Evolutionary conservation across 2,113 vertebrate genomes (phyloP).

Genomic region (Athene cunicularia): DNA sequence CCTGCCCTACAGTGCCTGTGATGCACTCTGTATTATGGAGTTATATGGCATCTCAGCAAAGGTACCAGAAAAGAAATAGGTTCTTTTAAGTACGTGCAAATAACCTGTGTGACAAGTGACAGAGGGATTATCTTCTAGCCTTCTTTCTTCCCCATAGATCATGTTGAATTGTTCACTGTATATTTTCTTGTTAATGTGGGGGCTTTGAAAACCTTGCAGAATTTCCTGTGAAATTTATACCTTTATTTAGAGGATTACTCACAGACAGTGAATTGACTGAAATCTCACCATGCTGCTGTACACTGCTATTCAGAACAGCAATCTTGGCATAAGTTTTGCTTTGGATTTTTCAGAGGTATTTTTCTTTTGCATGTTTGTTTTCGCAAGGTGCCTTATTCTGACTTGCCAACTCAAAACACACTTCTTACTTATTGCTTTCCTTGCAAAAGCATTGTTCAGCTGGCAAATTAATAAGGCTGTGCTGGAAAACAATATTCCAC

Average conservation of each 20-base stretch:
- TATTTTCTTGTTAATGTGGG: not conserved
- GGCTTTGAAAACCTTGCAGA: not conserved
- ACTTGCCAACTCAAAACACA: not conserved
- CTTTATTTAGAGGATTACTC: not conserved
- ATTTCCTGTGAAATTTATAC: conserved; percentile 19
- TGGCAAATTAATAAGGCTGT: not conserved
- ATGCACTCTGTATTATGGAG: not conserved
- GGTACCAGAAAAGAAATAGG: not conserved
- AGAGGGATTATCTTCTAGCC: not conserved
- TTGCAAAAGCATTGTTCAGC: not conserved
- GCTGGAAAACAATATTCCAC: not conserved
- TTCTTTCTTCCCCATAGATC: not conserved
- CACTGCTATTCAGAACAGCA: not conserved
- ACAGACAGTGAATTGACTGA: not conserved
- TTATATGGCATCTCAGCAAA: not conserved
- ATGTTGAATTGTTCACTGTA: not conserved
- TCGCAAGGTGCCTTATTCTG: not conserved
- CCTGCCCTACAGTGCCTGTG: not conserved
- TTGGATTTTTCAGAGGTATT: not conserved
- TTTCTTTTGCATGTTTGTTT: not conserved
- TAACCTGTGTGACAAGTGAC: not conserved
- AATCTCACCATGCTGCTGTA: not conserved
- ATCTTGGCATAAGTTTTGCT: not conserved
- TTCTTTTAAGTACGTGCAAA: not conserved
- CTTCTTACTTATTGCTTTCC: not conserved